Evolutionary conservation across 2,113 vertebrate species (phyloP), one percentile per base, ranked within the genome.

Genomic region (Motacilla alba): DNA sequence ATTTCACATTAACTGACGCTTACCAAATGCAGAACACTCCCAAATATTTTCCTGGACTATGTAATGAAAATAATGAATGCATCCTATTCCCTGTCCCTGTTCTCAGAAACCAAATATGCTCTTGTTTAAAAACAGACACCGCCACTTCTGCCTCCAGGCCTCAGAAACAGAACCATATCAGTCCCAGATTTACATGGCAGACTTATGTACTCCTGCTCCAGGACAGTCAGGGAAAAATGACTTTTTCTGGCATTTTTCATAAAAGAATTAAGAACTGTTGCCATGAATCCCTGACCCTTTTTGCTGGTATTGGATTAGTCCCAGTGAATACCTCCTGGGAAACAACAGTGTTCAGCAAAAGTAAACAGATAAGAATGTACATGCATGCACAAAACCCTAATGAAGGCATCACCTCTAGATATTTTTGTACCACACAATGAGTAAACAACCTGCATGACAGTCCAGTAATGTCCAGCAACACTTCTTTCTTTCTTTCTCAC

Each of bases 91-190:
- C 64, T 26, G 41, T 58, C 67, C 43, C 52, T 88, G 58, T 84
- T 96, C 92, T 96, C 96, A 97, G 97, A 97, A 97, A 96, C 87
- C 84, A 96, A 91, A 95, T 83, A 83, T 66, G 83, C 80, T 75
- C 91, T 79, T 72, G 91, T 97, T 97, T 89, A 92, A 89, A 83
- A 97, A 83, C 72, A 88, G 90, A 41, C 76, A 92, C 58, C 2
- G 1, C 78, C 87, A 77, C 41, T 90, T 93, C 89, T 96, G 93
- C 93, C 92, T 91, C 47, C 79, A 83, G 85, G 89, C 39, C 30
- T 91, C 70, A 85, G 87, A 88, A 90, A 70, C 83, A 53, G 93
- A 97, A 78, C 92, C 75, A 78, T 43, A 77, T 85, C 79, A 79
- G 64, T 52, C 33, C 50, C 44, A 64, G 78, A 93, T 80, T 94